Conservation (phyloP, 2,797 vertebrate genomes). For the Darevskia nairensis region DNA sequence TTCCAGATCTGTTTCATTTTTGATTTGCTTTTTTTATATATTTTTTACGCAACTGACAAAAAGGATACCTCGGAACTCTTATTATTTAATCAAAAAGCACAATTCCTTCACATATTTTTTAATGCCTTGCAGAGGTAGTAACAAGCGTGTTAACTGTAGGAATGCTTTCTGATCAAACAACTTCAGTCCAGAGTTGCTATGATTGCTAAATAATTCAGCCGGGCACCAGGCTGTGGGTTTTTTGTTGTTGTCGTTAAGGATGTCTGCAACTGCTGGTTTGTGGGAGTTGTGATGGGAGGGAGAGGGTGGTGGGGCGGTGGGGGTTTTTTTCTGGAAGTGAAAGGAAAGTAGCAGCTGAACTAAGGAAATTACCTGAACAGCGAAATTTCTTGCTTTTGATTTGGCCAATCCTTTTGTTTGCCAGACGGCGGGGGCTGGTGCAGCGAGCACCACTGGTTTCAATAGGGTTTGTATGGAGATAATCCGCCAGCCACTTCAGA, state of each 20-base stretch:
- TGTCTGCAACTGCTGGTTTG: constrained; percentile 47
- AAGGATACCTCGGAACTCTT: constrained; percentile 47
- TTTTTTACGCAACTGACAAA: constrained; percentile 57
- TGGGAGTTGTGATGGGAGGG: too few species aligned
- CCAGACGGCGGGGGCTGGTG: constrained; percentile 87
- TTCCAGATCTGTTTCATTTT: constrained; percentile 22
- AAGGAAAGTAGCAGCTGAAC: constrained; percentile 63
- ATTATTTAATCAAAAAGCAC: constrained; percentile 56
- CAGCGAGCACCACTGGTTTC: constrained; percentile 90
- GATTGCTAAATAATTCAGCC: constrained; percentile 53
- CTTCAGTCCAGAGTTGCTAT: constrained; percentile 40
- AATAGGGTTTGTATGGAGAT: constrained; percentile 97
- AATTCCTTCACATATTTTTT: constrained; percentile 54
- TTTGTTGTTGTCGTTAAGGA: constrained; percentile 10
- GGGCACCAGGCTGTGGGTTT: constrained; percentile 62
- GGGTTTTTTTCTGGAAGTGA: constrained; percentile 17
- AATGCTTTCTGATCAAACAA: constrained; percentile 45
- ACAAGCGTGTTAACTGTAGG: constrained; percentile 51
- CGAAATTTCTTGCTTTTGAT: constrained; percentile 96
- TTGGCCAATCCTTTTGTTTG: constrained; percentile 92
- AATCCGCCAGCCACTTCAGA: constrained; percentile 99
- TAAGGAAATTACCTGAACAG: constrained; percentile 88
- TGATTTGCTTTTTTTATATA: neutral
- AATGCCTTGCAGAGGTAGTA: constrained; percentile 44
- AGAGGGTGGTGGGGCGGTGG: neutral